Conservation (phyloP, 2,888 invertebrate genomes). For the Drosophila helvetica region DNA sequence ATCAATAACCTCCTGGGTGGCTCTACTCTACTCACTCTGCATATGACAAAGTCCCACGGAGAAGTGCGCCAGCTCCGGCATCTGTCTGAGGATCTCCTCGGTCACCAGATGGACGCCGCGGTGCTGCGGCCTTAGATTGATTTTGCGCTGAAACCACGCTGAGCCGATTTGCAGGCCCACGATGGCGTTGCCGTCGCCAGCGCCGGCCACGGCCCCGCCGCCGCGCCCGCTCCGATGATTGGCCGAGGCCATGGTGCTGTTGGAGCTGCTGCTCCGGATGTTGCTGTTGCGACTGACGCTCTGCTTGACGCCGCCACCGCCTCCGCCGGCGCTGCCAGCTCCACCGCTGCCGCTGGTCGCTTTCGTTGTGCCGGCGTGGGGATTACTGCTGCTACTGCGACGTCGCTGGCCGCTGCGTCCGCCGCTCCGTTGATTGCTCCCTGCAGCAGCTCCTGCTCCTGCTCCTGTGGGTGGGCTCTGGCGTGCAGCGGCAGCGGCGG, state of each 20-base stretch:
- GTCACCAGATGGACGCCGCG: constrained; percentile 98
- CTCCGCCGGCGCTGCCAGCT: constrained; percentile 78
- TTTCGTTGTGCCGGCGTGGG: constrained; percentile 78
- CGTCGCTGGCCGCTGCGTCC: constrained; percentile 70
- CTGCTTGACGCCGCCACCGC: constrained; percentile 77
- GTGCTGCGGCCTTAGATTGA: constrained; percentile 97
- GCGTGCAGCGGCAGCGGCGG: constrained; percentile 66
- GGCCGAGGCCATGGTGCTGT: constrained; percentile 84
- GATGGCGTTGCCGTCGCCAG: constrained; percentile 72
- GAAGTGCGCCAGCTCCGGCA: constrained; percentile 97
- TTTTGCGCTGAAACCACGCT: constrained; percentile 99
- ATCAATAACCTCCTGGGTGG: not conserved
- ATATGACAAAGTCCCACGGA: constrained; percentile 98
- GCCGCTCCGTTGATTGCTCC: constrained; percentile 62
- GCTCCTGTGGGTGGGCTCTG: constrained; percentile 36
- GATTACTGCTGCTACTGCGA: constrained; percentile 80
- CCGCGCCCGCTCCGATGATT: constrained; percentile 83
- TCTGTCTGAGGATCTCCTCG: constrained; percentile 97
- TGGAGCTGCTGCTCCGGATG: constrained; percentile 84
- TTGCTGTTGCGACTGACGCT: constrained; percentile 83
- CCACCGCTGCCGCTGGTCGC: constrained; percentile 79
- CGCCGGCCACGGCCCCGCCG: constrained; percentile 69
- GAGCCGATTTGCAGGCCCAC: constrained; percentile 95
- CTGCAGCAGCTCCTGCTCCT: constrained; percentile 34
- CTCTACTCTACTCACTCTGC: constrained; percentile 91